A percentile compares a stretch with the other conserved stretches of the same genome.
Conservation (phyloP, 1,140 invertebrate genomes). For the Lanistes nyassanus region DNA sequence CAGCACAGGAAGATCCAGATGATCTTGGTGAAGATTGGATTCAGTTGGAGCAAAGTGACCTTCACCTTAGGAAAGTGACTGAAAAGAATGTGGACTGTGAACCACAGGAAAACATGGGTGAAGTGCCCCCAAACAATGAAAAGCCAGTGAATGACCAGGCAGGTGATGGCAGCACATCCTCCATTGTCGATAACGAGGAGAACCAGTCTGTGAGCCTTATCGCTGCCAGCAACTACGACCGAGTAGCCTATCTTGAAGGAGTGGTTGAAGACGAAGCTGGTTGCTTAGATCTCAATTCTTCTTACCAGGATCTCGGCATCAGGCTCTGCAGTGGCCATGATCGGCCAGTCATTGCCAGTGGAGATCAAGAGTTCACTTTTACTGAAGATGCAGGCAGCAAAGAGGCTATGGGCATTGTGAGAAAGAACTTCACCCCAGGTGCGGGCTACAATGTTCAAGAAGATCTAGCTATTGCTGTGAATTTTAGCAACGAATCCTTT, state of each 20-base stretch:
- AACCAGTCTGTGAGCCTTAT: slow-evolving; percentile 40
- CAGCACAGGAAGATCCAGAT: not conserved
- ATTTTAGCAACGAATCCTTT: slow-evolving; percentile 27
- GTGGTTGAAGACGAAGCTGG: slow-evolving; percentile 23
- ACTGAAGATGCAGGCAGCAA: not conserved
- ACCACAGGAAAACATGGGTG: not conserved
- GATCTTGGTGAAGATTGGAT: not conserved
- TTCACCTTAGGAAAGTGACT: not conserved
- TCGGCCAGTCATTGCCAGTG: no score
- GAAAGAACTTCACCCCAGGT: not conserved
- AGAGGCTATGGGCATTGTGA: not conserved
- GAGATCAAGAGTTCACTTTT: no score
- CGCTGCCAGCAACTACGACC: slow-evolving; percentile 58
- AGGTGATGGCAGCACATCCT: not conserved
- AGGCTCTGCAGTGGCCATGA: no score
- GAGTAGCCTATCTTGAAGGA: slow-evolving; percentile 33
- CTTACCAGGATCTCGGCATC: slow-evolving; percentile 6
- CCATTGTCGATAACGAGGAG: slow-evolving; percentile 10
- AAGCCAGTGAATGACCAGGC: not conserved
- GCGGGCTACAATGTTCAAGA: slow-evolving; percentile 3
- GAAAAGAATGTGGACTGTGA: not conserved
- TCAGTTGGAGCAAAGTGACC: not conserved
- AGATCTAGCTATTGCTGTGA: slow-evolving; percentile 6
- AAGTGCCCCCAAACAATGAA: not conserved
- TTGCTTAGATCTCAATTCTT: not conserved